Base-by-base conservation (phyloP, 2,113 vertebrate species). In the Apeltes quadracus region DNA sequence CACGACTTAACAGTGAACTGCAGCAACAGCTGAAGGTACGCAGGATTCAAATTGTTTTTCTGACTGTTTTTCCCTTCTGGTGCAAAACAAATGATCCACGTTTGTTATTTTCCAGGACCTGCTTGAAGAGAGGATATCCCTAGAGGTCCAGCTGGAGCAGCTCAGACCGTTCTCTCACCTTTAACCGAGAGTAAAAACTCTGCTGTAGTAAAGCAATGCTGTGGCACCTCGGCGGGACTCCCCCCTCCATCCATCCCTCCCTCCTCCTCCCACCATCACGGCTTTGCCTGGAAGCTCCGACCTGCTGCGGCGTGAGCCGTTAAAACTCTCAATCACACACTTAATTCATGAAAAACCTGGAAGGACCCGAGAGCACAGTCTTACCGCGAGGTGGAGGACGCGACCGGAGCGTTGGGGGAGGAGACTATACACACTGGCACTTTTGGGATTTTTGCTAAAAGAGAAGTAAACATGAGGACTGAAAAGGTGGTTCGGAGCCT, bases 71-170 rank as follows among this genome's bases (percentile, higher is more conserved):
- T n/a, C 0, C 3, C 2, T 11, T 22, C 15, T 36, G 25, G 2
- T 0, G 39, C 20, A 51, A 29, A 38, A 39, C 23, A 11, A 9
- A 36, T 68, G 13, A 16, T 25, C 46, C 7, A 5, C 4, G 32
- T 34, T 34, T 63, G 2, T 56, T 2, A 2, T 77, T 75, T 80
- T 78, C 79, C 88, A 99, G 98, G 98, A 99, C 91, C 94, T 99
- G 89, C 95, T 99, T 69, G 98, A 99, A 87, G 98, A 99, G 91
- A 96, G 98, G 92, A 99, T 99, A 94, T 98, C 98, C 78, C 92
- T 99, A 92, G 98, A 99, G 92, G 97, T 99, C 69, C 98, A 99
- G 94, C 95, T 99, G 94, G 98, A 99, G 93, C 98, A 99, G 90
- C 97, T 99, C 88, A 95, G 98, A 92, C 98, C 98, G 20, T 99